Conservation (phyloP, 2,113 vertebrate genomes). For the Oncorhynchus tshawytscha region DNA sequence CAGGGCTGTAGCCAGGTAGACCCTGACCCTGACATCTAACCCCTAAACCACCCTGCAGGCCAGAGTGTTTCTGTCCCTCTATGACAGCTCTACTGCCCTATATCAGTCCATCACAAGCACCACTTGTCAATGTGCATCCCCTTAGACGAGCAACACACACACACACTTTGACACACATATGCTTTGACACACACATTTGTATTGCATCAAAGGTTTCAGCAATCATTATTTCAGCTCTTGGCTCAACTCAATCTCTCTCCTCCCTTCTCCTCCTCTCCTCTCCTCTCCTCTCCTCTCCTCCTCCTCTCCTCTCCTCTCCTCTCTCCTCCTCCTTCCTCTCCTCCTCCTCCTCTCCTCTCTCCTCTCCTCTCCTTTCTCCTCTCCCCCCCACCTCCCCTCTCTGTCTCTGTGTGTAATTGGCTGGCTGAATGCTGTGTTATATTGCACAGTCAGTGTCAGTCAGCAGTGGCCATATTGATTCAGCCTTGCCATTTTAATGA, state of each 20-base stretch:
- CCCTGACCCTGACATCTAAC: background rate
- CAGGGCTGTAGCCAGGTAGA: constrained; percentile 80
- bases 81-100: too few species aligned
- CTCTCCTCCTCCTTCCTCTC: too few species aligned
- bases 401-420: constrained; percentile 2
- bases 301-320: background rate
- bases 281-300: too few species aligned
- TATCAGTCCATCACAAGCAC: too few species aligned
- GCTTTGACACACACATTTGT: background rate
- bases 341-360: too few species aligned
- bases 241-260: background rate
- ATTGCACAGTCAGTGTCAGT: constrained; percentile 30
- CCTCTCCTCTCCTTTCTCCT: too few species aligned
- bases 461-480: constrained; percentile 49
- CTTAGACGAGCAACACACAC: too few species aligned
- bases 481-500: constrained; percentile 48
- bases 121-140: too few species aligned
- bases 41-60: background rate
- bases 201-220: constrained; percentile 2
- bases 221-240: background rate
- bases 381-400: background rate
- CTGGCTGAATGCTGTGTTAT: constrained; percentile 10
- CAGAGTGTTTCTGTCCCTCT: too few species aligned
- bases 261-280: too few species aligned
- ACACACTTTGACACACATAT: background rate